Conservation (phyloP, 2,113 vertebrate species). For the Pelecanoides urinatrix region DNA sequence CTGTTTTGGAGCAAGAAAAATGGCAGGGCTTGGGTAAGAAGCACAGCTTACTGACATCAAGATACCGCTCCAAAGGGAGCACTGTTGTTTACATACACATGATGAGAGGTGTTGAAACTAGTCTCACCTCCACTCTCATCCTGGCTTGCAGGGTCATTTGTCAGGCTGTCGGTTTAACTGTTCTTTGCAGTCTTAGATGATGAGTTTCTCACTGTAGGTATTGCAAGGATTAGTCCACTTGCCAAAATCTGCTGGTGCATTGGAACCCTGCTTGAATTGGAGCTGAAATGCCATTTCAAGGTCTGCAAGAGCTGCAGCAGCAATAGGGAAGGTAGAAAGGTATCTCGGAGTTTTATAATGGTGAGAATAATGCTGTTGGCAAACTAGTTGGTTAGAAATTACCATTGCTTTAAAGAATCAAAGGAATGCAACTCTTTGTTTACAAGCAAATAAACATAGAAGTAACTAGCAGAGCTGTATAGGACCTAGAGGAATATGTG, state of each 20-base stretch:
- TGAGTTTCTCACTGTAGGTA: background rate
- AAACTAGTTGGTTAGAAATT: background rate
- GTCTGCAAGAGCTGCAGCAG: background rate
- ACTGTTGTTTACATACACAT: rapidly evolving
- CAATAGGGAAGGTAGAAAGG: background rate
- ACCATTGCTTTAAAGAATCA: background rate
- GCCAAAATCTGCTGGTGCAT: background rate
- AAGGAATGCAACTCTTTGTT: background rate
- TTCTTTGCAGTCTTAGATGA: background rate
- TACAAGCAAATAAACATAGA: background rate
- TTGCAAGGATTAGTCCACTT: background rate
- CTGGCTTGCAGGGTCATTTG: background rate
- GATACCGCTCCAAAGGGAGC: background rate
- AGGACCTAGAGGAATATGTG: background rate
- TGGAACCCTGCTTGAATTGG: background rate
- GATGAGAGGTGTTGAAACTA: background rate
- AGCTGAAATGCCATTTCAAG: background rate
- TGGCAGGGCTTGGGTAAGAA: background rate
- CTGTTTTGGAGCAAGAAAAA: background rate
- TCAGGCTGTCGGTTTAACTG: background rate
- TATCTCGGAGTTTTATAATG: background rate
- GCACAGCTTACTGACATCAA: background rate
- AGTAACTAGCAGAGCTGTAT: background rate
- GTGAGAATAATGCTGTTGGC: background rate
- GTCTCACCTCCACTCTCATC: background rate